Evolutionary conservation across 2,113 vertebrate genomes (phyloP).

Genomic region (Clarias macrocephalus): DNA sequence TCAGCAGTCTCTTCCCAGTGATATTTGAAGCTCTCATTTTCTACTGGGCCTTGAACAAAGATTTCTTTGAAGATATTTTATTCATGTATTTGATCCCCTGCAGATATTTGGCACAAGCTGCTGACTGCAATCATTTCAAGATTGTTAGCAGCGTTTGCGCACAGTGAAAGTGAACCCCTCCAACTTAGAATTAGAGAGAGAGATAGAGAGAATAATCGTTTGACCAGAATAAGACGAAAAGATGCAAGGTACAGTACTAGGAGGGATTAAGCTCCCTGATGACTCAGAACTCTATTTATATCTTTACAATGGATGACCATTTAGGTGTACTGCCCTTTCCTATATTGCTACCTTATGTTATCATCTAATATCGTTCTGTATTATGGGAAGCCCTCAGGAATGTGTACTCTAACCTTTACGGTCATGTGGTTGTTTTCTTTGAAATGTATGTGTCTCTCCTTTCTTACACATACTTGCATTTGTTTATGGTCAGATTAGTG

Average conservation of each 20-base stretch:
- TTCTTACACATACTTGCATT: not conserved
- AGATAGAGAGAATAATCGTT: slow-evolving; percentile 8
- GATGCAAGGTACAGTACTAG: not conserved
- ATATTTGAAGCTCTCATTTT: slow-evolving; percentile 24
- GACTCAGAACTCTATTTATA: slow-evolving; percentile 12
- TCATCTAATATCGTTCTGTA: not conserved
- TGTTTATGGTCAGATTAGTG: not conserved
- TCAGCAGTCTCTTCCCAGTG: slow-evolving; percentile 6
- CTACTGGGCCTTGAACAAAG: slow-evolving; percentile 37
- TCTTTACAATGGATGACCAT: not conserved
- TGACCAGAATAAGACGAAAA: not conserved
- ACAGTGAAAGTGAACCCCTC: slow-evolving; percentile 25
- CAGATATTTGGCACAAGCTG: slow-evolving; percentile 42
- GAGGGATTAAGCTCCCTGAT: slow-evolving; percentile 4
- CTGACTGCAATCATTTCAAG: slow-evolving; percentile 48
- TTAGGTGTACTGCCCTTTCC: not conserved
- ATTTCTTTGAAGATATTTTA: slow-evolving; percentile 49
- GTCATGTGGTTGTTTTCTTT: not conserved
- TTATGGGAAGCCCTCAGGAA: not conserved
- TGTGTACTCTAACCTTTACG: not conserved
- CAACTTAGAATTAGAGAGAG: slow-evolving; percentile 6
- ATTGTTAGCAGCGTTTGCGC: slow-evolving; percentile 20
- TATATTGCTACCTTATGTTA: not conserved
- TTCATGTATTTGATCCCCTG: slow-evolving; percentile 50
- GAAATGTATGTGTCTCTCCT: not conserved